Evolutionary conservation across 2,113 vertebrate genomes (phyloP).

Genomic region (Patagioenas fasciata): DNA sequence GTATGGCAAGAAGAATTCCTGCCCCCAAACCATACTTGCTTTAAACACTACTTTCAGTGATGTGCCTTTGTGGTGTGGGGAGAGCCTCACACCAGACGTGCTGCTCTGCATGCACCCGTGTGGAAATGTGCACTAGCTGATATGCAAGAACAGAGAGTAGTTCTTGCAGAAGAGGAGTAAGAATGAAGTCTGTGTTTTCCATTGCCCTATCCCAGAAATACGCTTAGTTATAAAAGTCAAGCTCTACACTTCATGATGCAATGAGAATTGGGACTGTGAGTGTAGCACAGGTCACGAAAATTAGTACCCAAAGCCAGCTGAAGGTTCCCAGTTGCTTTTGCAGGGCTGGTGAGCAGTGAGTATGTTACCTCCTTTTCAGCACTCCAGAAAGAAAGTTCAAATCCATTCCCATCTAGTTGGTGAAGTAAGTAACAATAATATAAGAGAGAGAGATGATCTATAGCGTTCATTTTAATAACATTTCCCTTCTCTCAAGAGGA

Average conservation of each 20-base stretch:
- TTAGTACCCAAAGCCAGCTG: not conserved
- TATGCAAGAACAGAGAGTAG: not conserved
- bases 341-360: not conserved
- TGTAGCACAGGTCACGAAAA: not conserved
- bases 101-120: not conserved
- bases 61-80: not conserved
- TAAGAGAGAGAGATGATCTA: constrained; percentile 1
- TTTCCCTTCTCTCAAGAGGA: constrained; percentile 7
- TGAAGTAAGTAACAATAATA: constrained; percentile 38
- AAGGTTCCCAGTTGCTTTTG: not conserved
- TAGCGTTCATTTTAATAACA: constrained; percentile 50
- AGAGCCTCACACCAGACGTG: not conserved
- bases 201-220: not conserved
- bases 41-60: not conserved
- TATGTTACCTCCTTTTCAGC: constrained; percentile 14
- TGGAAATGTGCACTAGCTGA: not conserved
- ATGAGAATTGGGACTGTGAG: not conserved
- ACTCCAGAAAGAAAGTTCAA: constrained; percentile 34
- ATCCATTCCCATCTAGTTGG: not conserved
- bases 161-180: not conserved
- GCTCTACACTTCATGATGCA: not conserved
- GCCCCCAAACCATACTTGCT: not conserved
- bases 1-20: not conserved
- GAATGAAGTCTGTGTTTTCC: not conserved
- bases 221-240: not conserved